phyloP scores from a whole-genome alignment of 2,113 vertebrate genomes.

The Tragelaphus scriptus region DNA sequence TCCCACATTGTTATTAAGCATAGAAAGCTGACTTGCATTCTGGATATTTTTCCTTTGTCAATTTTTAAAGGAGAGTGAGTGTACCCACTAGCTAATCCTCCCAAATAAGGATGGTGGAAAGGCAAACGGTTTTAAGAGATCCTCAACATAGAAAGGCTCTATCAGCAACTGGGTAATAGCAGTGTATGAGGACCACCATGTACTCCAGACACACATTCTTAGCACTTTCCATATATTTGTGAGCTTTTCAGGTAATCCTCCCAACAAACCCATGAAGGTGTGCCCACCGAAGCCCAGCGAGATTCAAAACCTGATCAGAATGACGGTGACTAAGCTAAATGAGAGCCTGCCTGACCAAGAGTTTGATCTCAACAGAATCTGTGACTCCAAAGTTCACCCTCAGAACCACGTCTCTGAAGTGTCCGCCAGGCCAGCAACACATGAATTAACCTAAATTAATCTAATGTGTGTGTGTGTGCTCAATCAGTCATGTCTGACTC shows the following conservation, averaged over 20 bases:
- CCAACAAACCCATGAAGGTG: neutral
- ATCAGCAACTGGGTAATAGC: neutral
- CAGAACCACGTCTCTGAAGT: neutral
- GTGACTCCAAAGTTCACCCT: neutral
- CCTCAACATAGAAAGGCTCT: neutral
- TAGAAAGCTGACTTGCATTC: neutral
- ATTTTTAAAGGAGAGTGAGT: neutral
- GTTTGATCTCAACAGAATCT: neutral
- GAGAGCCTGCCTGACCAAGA: neutral
- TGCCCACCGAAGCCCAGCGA: rapidly evolving
- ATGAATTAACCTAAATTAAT: neutral
- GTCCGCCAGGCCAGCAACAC: neutral
- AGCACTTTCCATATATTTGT: neutral
- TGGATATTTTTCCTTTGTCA: neutral
- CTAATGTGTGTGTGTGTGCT: neutral
- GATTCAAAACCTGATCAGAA: neutral
- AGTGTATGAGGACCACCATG: no score
- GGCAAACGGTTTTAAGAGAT: neutral
- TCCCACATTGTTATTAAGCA: neutral
- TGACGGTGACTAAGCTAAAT: neutral
- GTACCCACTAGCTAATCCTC: neutral
- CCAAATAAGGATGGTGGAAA: neutral
- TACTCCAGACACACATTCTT: neutral
- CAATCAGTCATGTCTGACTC: neutral
- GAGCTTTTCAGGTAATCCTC: neutral